Base-by-base conservation (phyloP, 2,797 vertebrate species). In the Acrocephalus scirpaceus region DNA sequence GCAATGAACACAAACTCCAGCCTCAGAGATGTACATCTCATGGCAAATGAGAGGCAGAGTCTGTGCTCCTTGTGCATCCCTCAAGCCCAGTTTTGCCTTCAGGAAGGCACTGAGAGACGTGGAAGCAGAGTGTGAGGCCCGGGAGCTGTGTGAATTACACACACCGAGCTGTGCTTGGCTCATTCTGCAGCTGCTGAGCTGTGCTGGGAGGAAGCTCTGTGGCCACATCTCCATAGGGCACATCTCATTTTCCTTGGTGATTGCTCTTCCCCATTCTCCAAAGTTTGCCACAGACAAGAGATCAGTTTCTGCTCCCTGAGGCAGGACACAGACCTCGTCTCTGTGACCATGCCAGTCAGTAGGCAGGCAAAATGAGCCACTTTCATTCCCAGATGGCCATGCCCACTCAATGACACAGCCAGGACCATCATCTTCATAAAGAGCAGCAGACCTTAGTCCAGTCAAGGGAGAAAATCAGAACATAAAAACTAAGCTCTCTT, bases 161-260 rank as follows among this genome's bases (percentile, higher is more conserved):
- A 40, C 20, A 1, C 18, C 1, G 16, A 29, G 27, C 75, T 54
- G 14, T 16, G 54, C 2, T 23, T 0, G 7, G 48, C 36, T 76
- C 3, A 0, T 10, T 66, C 71, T 32, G 27, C 34, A 67, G 40
- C 2, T 82, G 56, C 65, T 56, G 48, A 53, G 62, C 58, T 44
- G 27, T 50, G 47, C 72, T 56, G 20, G 7, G 54, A 53, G 19
- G 32, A 62, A 58, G 32, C 15, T 69, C 16, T 50, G 34, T 1
- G 3, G 67, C 29, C 50, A n/a, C 14, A 16, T 18, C 34, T 27
- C 45, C 38, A 8, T 0, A 9, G 38, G 30, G 14, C 44, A 54
- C 38, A 9, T 8, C n/a, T 67, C 23, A 5, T 34, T 81, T 36
- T n/a, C 34, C 4, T 1, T 14, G 26, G 14, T 36, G 62, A n/a